These are phyloP conservation scores for Eira barbara DNA, from an alignment of 2,113 vertebrate species.

Conservation along the genomic window DNA sequence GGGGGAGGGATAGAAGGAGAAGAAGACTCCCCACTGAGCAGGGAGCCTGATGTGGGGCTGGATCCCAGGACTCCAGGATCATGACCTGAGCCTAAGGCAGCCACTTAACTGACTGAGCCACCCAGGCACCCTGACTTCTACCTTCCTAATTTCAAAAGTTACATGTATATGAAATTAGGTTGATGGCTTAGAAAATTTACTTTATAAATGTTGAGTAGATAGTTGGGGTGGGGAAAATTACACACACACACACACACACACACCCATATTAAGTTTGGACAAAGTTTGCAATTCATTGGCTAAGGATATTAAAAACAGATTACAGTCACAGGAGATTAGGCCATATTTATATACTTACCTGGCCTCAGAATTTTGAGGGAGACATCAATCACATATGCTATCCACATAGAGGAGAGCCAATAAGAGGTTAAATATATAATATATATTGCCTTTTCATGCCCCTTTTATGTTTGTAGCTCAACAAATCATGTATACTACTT, in stretches of 20 bases:
- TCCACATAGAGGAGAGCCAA: background rate
- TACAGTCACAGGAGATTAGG: background rate
- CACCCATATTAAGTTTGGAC: background rate
- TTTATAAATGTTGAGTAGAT: background rate
- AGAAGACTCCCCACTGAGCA: too few relatives aligned
- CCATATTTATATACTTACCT: background rate
- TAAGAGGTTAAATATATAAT: background rate
- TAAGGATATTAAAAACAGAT: background rate
- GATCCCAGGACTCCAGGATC: too few relatives aligned
- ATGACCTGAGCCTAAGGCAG: too few relatives aligned
- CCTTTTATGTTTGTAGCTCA: background rate
- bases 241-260: background rate
- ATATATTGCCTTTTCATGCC: background rate
- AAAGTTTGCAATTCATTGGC: background rate
- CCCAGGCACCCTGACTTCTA: background rate
- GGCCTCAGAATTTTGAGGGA: background rate
- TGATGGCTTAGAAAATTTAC: background rate
- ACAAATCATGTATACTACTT: background rate
- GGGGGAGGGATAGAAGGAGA: too few relatives aligned
- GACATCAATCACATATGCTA: background rate
- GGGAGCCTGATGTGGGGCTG: too few relatives aligned
- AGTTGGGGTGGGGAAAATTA: background rate
- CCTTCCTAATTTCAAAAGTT: background rate
- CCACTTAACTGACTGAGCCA: too few relatives aligned
- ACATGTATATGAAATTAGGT: background rate